phyloP scores from a whole-genome alignment of 2,888 invertebrate species.

The Heteromyza rotundicornis region DNA sequence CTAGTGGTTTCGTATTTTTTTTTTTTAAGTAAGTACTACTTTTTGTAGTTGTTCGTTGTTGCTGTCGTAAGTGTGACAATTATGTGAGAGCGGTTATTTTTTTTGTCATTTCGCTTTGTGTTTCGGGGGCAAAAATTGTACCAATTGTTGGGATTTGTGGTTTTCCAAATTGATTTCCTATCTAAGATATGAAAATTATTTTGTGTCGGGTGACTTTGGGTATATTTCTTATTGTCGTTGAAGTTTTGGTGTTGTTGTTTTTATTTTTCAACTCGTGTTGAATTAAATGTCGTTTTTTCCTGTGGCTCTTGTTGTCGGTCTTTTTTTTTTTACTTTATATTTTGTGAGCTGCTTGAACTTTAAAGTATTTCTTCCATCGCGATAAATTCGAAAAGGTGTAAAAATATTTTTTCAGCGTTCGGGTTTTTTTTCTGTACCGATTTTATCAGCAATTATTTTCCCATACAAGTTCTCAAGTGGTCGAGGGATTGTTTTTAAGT shows the following conservation, averaged over 20 bases:
- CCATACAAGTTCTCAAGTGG: background rate
- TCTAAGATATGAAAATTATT: too few relatives aligned
- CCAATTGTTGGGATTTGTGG: background rate
- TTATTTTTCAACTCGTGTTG: background rate
- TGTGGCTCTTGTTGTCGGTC: constrained; percentile 5
- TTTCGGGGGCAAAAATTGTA: background rate
- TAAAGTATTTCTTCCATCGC: constrained; percentile 5
- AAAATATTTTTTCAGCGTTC: constrained; percentile 25
- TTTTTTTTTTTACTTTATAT: constrained; percentile 8
- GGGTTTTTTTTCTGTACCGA: constrained; percentile 8
- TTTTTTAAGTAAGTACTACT: background rate
- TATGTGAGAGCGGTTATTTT: background rate
- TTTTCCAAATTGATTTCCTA: background rate
- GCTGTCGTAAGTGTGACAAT: background rate
- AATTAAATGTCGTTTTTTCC: background rate
- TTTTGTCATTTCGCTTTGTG: background rate
- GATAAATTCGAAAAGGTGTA: constrained; percentile 30
- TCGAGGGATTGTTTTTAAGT: background rate
- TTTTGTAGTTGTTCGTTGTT: constrained; percentile 11
- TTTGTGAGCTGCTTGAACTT: constrained; percentile 23
- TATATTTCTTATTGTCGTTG: background rate
- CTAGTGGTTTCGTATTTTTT: background rate
- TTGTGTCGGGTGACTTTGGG: background rate
- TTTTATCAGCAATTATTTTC: background rate
- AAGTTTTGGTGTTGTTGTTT: background rate